Percentiles rank a stretch among this genome's conserved stretches.
phyloP scores from a whole-genome alignment of 2,888 invertebrate species.

The Tribolium freemani region DNA sequence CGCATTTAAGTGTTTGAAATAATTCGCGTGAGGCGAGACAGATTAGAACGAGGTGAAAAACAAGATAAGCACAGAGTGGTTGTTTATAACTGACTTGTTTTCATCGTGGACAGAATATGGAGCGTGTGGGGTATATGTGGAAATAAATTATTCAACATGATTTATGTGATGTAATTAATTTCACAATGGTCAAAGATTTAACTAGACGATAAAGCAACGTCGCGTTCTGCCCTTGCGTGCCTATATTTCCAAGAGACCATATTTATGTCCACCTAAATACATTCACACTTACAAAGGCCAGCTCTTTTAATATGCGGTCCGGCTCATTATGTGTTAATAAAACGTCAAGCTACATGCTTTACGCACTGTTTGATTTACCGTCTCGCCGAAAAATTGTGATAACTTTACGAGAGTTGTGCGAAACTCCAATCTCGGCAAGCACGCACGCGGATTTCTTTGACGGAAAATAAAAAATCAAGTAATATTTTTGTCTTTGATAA shows the following conservation, averaged over 20 bases:
- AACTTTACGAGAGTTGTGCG: slow-evolving; percentile 7
- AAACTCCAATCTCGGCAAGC: neutral
- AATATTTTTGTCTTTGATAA: slow-evolving; percentile 36
- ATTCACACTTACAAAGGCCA: slow-evolving; percentile 35
- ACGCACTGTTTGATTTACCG: slow-evolving; percentile 15
- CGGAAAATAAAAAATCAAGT: slow-evolving; percentile 20
- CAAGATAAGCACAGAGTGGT: slow-evolving; percentile 39
- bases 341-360: slow-evolving; percentile 28
- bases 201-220: slow-evolving; percentile 34
- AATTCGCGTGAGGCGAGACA: slow-evolving; percentile 9
- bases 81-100: slow-evolving; percentile 40
- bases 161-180: slow-evolving; percentile 50
- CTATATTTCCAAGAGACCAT: slow-evolving; percentile 19
- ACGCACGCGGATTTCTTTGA: neutral
- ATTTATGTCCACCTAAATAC: slow-evolving; percentile 40
- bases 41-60: slow-evolving; percentile 36
- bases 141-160: slow-evolving; percentile 49
- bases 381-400: slow-evolving; percentile 12
- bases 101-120: slow-evolving; percentile 33
- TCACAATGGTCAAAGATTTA: slow-evolving; percentile 41
- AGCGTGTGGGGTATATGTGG: slow-evolving; percentile 44
- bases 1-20: neutral
- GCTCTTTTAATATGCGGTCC: slow-evolving; percentile 9
- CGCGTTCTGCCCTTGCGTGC: slow-evolving; percentile 39
- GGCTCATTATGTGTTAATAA: slow-evolving; percentile 35